A percentile compares a stretch with the other conserved stretches of the same genome.
Conservation (phyloP, 2,113 vertebrate genomes). For the Cardinalis cardinalis region DNA sequence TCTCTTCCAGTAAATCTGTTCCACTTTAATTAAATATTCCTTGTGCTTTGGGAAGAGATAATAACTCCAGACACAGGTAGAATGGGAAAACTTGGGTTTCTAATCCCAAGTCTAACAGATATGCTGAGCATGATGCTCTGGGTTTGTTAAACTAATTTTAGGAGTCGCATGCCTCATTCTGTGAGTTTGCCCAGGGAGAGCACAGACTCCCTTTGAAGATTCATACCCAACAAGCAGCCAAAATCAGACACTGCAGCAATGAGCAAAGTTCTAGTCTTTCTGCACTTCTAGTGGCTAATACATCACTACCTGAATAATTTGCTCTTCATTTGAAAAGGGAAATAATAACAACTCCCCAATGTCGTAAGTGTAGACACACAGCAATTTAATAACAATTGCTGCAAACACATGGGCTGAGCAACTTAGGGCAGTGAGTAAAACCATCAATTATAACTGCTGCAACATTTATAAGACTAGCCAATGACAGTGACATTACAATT, state of each 20-base stretch:
- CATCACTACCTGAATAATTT: slow-evolving; percentile 7
- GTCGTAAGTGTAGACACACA: background rate
- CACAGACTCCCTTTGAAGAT: background rate
- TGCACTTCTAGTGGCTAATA: background rate
- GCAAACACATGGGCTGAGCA: background rate
- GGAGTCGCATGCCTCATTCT: background rate
- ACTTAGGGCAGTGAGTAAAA: background rate
- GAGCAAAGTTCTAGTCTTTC: background rate
- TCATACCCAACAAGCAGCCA: background rate
- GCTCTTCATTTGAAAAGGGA: slow-evolving; percentile 9
- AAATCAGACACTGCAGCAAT: background rate
- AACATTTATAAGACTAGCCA: background rate
- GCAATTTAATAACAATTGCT: slow-evolving; percentile 6
- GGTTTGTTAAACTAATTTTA: background rate
- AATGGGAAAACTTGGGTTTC: background rate
- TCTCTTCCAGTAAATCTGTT: slow-evolving; percentile 34
- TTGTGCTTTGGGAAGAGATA: slow-evolving; percentile 5
- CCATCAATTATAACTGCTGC: slow-evolving; percentile 14
- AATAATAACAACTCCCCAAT: background rate
- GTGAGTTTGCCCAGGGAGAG: background rate
- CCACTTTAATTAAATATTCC: slow-evolving; percentile 53
- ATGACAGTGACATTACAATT: background rate
- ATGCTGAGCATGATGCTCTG: background rate
- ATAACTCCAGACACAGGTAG: background rate
- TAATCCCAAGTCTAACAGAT: background rate